Conservation (phyloP, 2,888 invertebrate genomes). For the Tetragnatha montana region DNA sequence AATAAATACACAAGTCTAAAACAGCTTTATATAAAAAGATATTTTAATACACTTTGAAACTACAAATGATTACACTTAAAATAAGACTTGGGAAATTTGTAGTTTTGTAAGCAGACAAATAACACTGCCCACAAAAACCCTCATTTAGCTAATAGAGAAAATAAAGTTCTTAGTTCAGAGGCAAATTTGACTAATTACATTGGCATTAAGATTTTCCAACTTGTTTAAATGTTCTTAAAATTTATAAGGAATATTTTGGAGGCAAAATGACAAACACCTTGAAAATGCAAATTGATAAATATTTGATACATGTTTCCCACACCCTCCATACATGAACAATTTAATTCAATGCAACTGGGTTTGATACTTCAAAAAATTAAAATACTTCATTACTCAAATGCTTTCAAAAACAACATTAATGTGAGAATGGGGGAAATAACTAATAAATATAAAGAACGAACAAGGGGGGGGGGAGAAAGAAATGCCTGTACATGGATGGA, state of each 20-base stretch:
- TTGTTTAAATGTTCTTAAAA: too few relatives aligned
- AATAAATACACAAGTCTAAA: conserved; percentile 4
- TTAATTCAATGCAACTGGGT: neutral
- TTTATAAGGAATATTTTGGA: too few relatives aligned
- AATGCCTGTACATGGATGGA: conserved; percentile 67
- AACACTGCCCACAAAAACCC: neutral
- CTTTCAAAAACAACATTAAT: conserved; percentile 61
- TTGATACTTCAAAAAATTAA: neutral
- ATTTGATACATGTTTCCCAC: neutral
- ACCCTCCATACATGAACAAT: neutral
- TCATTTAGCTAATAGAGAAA: neutral
- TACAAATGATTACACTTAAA: neutral
- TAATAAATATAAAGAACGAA: conserved; percentile 51
- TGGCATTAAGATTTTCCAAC: too few relatives aligned
- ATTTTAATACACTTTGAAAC: neutral
- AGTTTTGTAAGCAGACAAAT: neutral
- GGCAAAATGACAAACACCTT: too few relatives aligned
- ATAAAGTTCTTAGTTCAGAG: neutral
- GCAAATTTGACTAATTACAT: neutral
- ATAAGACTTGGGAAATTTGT: neutral
- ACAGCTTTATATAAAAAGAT: conserved; percentile 26
- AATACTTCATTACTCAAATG: conserved; percentile 44
- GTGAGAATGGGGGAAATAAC: conserved; percentile 8
- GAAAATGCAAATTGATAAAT: neutral
- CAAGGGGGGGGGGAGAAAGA: conserved; percentile 14